These are phyloP conservation scores for Drosophila auraria DNA, from an alignment of 1,140 invertebrate species.

Conservation along the genomic window DNA sequence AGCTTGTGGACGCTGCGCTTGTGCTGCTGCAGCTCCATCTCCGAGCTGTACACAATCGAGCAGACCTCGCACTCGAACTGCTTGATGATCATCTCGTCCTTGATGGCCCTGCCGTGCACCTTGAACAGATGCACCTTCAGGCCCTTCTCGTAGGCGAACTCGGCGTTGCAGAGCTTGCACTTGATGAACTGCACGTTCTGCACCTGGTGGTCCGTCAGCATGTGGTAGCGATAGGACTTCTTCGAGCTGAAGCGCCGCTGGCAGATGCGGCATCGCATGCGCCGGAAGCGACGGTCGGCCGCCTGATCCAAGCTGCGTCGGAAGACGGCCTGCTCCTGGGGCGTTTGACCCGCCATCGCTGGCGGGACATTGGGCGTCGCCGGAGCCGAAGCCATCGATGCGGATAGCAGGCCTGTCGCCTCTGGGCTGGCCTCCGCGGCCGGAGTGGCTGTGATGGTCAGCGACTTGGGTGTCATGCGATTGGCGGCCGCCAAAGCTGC, in stretches of 20 bases:
- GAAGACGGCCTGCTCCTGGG: constrained; percentile 73
- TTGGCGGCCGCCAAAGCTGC: constrained; percentile 66
- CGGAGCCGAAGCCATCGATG: constrained; percentile 1
- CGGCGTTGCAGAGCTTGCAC: constrained; percentile 81
- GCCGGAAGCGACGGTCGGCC: constrained; percentile 77
- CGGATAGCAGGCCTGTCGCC: neutral
- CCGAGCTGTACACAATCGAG: constrained; percentile 79
- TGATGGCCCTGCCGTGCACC: constrained; percentile 75
- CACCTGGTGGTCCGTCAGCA: constrained; percentile 84
- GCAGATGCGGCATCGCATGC: constrained; percentile 84
- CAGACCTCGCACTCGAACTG: constrained; percentile 84
- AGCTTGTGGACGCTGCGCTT: constrained; percentile 65
- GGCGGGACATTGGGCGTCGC: constrained; percentile 38
- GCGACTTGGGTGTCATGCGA: constrained; percentile 74
- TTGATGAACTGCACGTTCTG: constrained; percentile 84
- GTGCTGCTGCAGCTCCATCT: constrained; percentile 73
- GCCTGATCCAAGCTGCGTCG: constrained; percentile 75
- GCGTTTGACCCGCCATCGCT: constrained; percentile 60
- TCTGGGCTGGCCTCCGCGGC: constrained; percentile 21
- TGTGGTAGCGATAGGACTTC: constrained; percentile 83
- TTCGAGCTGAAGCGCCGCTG: constrained; percentile 82
- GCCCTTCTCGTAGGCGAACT: constrained; percentile 84
- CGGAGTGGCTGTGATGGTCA: constrained; percentile 73
- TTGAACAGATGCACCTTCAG: constrained; percentile 84
- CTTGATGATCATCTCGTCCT: constrained; percentile 80